phyloP scores from a whole-genome alignment of 1,140 invertebrate genomes.

The Anoplolepis gracilipes region DNA sequence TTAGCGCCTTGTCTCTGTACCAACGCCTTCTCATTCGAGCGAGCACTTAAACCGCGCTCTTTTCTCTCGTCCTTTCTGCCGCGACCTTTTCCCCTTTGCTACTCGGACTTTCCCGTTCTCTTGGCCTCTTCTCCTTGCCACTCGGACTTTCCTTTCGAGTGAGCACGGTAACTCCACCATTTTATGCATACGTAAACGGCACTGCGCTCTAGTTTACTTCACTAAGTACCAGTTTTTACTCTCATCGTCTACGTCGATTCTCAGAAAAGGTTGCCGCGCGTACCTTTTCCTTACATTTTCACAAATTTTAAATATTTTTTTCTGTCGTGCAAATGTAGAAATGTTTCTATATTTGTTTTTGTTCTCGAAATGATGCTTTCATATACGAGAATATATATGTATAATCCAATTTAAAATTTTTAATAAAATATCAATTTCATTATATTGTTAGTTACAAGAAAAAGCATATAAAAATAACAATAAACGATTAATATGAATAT shows the following conservation, averaged over 20 bases:
- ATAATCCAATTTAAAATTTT: background rate
- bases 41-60: slow-evolving; percentile 68
- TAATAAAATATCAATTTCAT: background rate
- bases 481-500: background rate
- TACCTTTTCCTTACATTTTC: slow-evolving; percentile 40
- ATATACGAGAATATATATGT: background rate
- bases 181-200: slow-evolving; percentile 79
- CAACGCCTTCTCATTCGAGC: slow-evolving; percentile 38
- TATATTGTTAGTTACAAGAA: background rate
- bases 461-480: background rate
- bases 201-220: slow-evolving; percentile 76
- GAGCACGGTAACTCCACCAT: slow-evolving; percentile 61
- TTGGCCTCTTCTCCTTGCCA: slow-evolving; percentile 66
- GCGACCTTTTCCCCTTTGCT: slow-evolving; percentile 23
- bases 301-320: slow-evolving; percentile 63
- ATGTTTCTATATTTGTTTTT: background rate
- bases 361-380: background rate
- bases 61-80: slow-evolving; percentile 44
- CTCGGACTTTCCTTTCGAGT: slow-evolving; percentile 43
- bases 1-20: slow-evolving; percentile 68
- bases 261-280: slow-evolving; percentile 5
- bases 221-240: slow-evolving; percentile 78
- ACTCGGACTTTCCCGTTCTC: slow-evolving; percentile 54
- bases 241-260: slow-evolving; percentile 67
- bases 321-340: background rate